Conservation (phyloP, 2,888 invertebrate species). For the Alsophila aescularia region DNA sequence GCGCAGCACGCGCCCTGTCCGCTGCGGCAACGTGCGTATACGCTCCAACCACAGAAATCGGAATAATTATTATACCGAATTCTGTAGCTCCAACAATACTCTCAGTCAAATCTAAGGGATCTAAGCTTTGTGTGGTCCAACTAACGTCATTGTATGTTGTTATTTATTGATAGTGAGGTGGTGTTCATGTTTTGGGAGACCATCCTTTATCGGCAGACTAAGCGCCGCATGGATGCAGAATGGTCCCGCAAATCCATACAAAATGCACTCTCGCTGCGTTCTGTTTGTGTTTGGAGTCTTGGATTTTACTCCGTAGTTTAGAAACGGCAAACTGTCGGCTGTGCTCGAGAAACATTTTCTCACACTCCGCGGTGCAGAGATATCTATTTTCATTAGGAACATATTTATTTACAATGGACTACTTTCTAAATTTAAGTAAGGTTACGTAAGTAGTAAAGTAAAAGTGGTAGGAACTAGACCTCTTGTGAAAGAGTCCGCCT, state of each 20-base stretch:
- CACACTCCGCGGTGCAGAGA: constrained; percentile 28
- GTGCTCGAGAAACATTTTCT: constrained; percentile 41
- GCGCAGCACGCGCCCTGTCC: too few relatives aligned
- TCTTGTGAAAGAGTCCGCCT: too few relatives aligned
- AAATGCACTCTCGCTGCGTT: constrained; percentile 53
- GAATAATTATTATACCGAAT: too few relatives aligned
- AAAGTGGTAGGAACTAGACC: too few relatives aligned
- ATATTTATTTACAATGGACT: constrained; percentile 10
- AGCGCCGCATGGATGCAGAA: constrained; percentile 31
- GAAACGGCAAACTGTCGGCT: constrained; percentile 43
- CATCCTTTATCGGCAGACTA: background rate
- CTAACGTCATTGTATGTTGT: background rate
- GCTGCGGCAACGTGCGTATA: too few relatives aligned
- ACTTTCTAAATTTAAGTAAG: constrained; percentile 19
- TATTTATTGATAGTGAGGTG: background rate
- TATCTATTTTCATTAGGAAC: constrained; percentile 36
- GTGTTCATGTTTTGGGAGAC: background rate
- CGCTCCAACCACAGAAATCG: too few relatives aligned
- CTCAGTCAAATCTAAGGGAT: too few relatives aligned
- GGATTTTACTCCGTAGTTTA: constrained; percentile 51
- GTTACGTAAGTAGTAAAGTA: too few relatives aligned
- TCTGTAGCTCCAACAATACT: too few relatives aligned
- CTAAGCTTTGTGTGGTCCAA: too few relatives aligned
- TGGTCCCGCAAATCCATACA: constrained; percentile 42
- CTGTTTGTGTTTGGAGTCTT: constrained; percentile 55